These are phyloP conservation scores for Nylanderia fulva DNA, from an alignment of 1,140 invertebrate species.

Conservation along the genomic window DNA sequence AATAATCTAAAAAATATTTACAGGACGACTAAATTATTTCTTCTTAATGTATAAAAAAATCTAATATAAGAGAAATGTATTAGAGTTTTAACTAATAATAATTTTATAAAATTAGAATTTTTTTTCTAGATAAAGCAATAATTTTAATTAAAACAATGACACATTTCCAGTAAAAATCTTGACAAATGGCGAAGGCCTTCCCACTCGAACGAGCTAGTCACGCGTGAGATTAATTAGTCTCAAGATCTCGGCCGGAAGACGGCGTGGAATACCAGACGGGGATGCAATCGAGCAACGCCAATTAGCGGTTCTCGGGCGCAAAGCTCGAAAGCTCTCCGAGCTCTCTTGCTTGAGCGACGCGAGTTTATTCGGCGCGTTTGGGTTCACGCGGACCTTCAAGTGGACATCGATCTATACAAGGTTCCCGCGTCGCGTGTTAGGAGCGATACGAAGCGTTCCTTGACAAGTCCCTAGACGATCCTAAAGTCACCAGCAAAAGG, in stretches of 20 bases:
- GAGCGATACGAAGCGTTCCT: background rate
- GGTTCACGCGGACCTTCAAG: slow-evolving; percentile 23
- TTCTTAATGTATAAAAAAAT: too few species aligned
- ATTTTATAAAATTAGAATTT: background rate
- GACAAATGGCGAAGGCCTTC: background rate
- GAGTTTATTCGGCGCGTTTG: slow-evolving; percentile 42
- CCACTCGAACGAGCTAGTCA: slow-evolving; percentile 25
- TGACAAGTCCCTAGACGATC: slow-evolving; percentile 67
- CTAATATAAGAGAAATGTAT: too few species aligned
- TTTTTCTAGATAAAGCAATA: background rate
- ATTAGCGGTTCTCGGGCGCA: slow-evolving; percentile 48
- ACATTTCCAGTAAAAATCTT: background rate
- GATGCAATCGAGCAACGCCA: slow-evolving; percentile 55
- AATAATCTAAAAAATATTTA: too few species aligned
- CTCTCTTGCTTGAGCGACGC: background rate
- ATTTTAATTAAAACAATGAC: too few species aligned
- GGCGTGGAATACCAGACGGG: slow-evolving; percentile 21
- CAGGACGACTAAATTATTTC: too few species aligned
- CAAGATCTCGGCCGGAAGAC: slow-evolving; percentile 24
- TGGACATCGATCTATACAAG: slow-evolving; percentile 43
- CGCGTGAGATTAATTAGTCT: slow-evolving; percentile 57
- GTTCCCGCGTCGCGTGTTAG: slow-evolving; percentile 11
- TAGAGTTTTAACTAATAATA: too few species aligned
- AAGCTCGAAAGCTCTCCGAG: slow-evolving; percentile 43
- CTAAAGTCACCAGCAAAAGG: slow-evolving; percentile 70